Base-by-base conservation (phyloP, 2,113 vertebrate species). In the Colaptes auratus region DNA sequence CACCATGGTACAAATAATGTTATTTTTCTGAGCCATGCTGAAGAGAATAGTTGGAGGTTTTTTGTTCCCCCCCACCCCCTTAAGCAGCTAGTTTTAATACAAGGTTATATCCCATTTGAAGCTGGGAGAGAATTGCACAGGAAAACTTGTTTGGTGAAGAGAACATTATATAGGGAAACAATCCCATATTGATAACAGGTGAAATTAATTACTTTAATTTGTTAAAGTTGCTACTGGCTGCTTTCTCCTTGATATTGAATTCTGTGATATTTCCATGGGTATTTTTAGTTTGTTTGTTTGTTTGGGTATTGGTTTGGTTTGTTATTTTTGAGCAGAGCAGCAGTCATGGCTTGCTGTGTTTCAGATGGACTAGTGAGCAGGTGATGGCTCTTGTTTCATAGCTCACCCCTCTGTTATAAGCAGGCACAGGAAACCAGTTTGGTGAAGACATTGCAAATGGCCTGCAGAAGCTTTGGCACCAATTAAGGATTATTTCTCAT, bases 1-100 rank as follows among this genome's bases (percentile, higher is more conserved):
- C 4, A 21, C 28, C 0, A 0, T 58, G 46, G 33, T 28, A 63
- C 27, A 48, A 71, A 60, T 35, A 1, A 66, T 17, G 30, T 25
- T 33, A 15, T 58, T 86, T 88, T 76, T 14, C 42, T 46, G 75
- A 86, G 39, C 28, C 9, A 10, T 44, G 9, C 14, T 21, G 10
- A 72, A 53, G 20, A 44, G 11, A 52, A 55, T 20, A 4, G 3
- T 28, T 44, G 15, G 42, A 6, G 42, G 5, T 44, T 88, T 86
- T 67, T 9, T 66, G 14, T 50, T 4, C 11, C 13, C 74, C 39
- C 39, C 39, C 4, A 5, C 39, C 39, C n/a, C n/a, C n/a, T 85
- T 28, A 79, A 85, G 35, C 18, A 69, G 24, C 15, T 82, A 14
- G 28, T 60, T 79, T 65, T 12, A 61, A 50, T 21, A 42, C 79